These are phyloP conservation scores for Potamilus streckersoni DNA, from an alignment of 1,140 invertebrate genomes.

Conservation along the genomic window DNA sequence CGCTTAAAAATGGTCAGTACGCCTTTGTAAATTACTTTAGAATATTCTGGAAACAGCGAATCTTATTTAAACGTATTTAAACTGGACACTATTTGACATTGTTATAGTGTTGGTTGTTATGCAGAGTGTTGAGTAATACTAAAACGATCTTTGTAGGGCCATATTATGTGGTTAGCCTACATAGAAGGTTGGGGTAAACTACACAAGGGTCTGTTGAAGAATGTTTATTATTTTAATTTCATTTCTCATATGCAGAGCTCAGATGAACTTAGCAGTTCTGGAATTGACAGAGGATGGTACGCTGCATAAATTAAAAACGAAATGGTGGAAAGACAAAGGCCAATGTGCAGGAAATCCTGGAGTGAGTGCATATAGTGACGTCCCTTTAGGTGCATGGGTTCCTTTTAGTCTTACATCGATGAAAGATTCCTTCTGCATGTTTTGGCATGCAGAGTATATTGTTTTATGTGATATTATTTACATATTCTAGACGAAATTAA, in stretches of 20 bases:
- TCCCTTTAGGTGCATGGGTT: background rate
- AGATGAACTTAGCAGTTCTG: constrained; percentile 81
- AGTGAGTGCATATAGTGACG: constrained; percentile 8
- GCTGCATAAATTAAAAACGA: constrained; percentile 92
- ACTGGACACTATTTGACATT: too few species aligned
- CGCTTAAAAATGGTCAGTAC: too few species aligned
- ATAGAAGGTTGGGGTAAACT: background rate
- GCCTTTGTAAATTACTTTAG: too few species aligned
- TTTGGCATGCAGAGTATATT: background rate
- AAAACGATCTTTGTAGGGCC: background rate
- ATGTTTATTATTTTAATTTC: background rate
- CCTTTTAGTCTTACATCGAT: background rate
- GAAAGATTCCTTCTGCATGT: background rate
- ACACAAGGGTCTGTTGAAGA: background rate
- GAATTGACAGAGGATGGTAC: constrained; percentile 93
- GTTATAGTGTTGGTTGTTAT: too few species aligned
- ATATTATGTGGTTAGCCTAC: background rate
- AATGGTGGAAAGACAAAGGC: constrained; percentile 97
- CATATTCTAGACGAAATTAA: background rate
- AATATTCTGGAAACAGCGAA: too few species aligned
- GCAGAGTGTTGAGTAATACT: too few species aligned
- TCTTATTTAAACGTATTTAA: too few species aligned
- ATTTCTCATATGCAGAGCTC: constrained; percentile 48
- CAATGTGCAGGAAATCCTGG: constrained; percentile 73
- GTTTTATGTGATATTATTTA: background rate